These are phyloP conservation scores for Lepus timidus DNA, from an alignment of 2,113 vertebrate species.

Conservation along the genomic window DNA sequence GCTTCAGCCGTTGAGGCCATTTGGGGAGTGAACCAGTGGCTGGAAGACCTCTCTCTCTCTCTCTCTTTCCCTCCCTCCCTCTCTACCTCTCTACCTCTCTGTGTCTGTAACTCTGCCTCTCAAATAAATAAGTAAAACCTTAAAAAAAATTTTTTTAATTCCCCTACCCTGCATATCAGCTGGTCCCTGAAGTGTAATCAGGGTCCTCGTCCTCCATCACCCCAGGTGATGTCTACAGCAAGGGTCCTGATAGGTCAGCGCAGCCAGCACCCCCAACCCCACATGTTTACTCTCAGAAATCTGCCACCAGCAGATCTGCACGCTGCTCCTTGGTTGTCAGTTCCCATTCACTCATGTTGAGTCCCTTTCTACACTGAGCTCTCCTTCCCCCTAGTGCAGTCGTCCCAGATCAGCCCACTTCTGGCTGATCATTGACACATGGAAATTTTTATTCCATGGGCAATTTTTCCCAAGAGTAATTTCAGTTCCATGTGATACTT, in stretches of 20 bases:
- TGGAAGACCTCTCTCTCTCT: no score
- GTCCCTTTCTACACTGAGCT: background rate
- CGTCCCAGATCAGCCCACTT: background rate
- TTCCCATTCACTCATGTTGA: background rate
- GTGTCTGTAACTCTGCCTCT: no score
- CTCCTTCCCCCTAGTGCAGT: background rate
- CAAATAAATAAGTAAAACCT: no score
- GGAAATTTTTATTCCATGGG: background rate
- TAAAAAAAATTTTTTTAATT: background rate
- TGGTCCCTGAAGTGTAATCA: background rate
- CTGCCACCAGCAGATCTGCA: background rate
- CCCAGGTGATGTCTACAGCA: background rate
- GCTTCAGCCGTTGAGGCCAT: no score
- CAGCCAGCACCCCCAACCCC: background rate
- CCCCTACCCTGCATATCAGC: background rate
- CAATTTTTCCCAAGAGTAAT: background rate
- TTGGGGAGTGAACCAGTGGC: no score
- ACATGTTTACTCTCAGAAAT: background rate
- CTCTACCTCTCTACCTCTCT: no score
- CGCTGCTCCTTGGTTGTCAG: background rate
- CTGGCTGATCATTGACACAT: background rate
- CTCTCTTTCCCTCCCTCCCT: no score
- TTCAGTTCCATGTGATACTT: background rate
- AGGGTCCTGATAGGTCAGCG: background rate
- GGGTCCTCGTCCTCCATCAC: background rate